Conservation (phyloP, 1,140 invertebrate species). For the Atopsyche davidsoni region DNA sequence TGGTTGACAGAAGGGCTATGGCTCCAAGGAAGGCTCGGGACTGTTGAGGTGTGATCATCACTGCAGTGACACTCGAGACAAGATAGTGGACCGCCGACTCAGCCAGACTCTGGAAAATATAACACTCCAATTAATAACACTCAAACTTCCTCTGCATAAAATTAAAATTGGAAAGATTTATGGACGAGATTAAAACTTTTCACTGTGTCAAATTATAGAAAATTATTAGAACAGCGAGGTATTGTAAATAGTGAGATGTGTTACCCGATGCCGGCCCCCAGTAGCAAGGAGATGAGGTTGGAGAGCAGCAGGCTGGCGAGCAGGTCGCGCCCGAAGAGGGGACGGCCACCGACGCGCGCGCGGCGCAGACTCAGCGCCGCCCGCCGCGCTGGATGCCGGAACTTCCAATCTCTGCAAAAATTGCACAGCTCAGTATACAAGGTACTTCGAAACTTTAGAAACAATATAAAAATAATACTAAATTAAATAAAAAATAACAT, state of each 20-base stretch:
- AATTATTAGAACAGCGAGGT: background rate
- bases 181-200: background rate
- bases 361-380: conserved; percentile 56
- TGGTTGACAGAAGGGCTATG: too few species aligned
- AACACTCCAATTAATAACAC: background rate
- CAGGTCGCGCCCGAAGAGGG: conserved; percentile 83
- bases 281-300: conserved; percentile 79
- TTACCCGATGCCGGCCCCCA: conserved; percentile 88
- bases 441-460: background rate
- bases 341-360: conserved; percentile 70
- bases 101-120: conserved; percentile 6
- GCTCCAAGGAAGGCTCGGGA: too few species aligned
- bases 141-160: background rate
- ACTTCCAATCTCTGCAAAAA: conserved; percentile 69
- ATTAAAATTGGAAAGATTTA: background rate
- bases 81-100: background rate
- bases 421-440: conserved; percentile 24
- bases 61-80: background rate
- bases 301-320: conserved; percentile 84
- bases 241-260: conserved; percentile 15
- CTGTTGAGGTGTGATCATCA: too few species aligned
- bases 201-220: background rate
- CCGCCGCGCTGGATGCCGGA: conserved; percentile 59
- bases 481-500: conserved; percentile 11
- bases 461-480: conserved; percentile 3